A percentile compares a stretch with the other conserved stretches of the same genome.
These are phyloP conservation scores for Glaucomys volans DNA, from an alignment of 2,113 vertebrate species.

Conservation along the genomic window DNA sequence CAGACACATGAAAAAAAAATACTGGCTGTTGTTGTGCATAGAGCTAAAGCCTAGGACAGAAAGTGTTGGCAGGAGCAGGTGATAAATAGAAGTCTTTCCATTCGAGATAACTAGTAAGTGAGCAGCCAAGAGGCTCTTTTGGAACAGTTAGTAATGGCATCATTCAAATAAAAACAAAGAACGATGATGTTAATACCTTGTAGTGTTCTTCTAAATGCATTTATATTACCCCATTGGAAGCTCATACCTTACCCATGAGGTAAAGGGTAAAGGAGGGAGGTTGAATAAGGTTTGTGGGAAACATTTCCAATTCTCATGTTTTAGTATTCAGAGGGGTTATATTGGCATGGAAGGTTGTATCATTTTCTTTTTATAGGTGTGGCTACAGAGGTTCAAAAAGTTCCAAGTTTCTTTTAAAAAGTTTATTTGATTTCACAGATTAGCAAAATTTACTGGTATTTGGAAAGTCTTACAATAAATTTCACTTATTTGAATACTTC, in stretches of 20 bases:
- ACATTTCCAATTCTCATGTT: conserved; percentile 22
- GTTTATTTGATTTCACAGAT: conserved; percentile 9
- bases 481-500: conserved; percentile 5
- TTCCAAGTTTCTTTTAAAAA: conserved; percentile 52
- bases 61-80: neutral
- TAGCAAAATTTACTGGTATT: neutral
- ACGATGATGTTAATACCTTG: neutral
- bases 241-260: neutral
- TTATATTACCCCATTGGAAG: neutral
- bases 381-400: neutral
- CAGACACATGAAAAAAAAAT: conserved; percentile 7
- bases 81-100: conserved; percentile 63
- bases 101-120: conserved; percentile 30
- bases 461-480: conserved; percentile 9
- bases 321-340: neutral
- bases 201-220: conserved; percentile 39
- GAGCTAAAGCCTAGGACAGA: conserved; percentile 26
- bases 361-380: conserved; percentile 35
- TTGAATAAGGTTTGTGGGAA: neutral
- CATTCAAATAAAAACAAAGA: conserved; percentile 68
- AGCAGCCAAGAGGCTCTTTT: conserved; percentile 61
- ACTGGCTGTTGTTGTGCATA: neutral
- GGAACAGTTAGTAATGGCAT: conserved; percentile 73
- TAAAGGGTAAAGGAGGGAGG: neutral
- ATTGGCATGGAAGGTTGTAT: neutral